phyloP scores from a whole-genome alignment of 2,113 vertebrate genomes.

The Plecotus auritus region DNA sequence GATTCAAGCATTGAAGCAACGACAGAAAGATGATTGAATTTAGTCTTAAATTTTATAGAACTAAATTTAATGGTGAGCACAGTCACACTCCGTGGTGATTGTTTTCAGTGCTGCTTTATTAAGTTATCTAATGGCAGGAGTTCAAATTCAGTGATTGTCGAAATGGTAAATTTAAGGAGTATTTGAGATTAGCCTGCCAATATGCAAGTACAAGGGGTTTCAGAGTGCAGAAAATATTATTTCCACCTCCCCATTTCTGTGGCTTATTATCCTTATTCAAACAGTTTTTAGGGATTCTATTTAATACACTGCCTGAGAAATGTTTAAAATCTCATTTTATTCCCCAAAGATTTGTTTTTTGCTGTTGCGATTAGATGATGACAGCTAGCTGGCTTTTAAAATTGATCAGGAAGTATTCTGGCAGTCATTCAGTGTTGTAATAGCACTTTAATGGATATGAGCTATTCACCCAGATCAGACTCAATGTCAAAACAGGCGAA shows the following conservation, averaged over 20 bases:
- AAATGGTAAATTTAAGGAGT: constrained; percentile 79
- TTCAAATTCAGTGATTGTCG: constrained; percentile 76
- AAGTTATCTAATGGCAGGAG: constrained; percentile 80
- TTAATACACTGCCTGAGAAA: constrained; percentile 83
- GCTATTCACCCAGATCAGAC: constrained; percentile 91
- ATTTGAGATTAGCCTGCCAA: constrained; percentile 73
- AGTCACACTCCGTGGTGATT: constrained; percentile 74
- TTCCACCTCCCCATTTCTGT: constrained; percentile 69
- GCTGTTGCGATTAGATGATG: constrained; percentile 88
- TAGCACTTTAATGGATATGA: constrained; percentile 92
- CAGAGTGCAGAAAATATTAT: constrained; percentile 67
- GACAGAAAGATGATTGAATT: constrained; percentile 78
- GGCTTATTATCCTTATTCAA: constrained; percentile 80
- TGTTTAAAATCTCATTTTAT: constrained; percentile 87
- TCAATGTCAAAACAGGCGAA: constrained; percentile 92
- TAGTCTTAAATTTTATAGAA: constrained; percentile 77
- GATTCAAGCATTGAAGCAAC: constrained; percentile 72
- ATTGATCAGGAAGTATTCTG: constrained; percentile 93
- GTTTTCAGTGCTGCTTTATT: constrained; percentile 84
- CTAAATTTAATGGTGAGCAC: constrained; percentile 78
- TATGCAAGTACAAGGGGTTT: constrained; percentile 73
- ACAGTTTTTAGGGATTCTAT: constrained; percentile 81
- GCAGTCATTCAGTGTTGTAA: constrained; percentile 91
- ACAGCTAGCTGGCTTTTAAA: constrained; percentile 92
- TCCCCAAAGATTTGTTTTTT: constrained; percentile 88